These are phyloP conservation scores for Panulirus ornatus DNA, from an alignment of 1,140 invertebrate species.

Conservation along the genomic window DNA sequence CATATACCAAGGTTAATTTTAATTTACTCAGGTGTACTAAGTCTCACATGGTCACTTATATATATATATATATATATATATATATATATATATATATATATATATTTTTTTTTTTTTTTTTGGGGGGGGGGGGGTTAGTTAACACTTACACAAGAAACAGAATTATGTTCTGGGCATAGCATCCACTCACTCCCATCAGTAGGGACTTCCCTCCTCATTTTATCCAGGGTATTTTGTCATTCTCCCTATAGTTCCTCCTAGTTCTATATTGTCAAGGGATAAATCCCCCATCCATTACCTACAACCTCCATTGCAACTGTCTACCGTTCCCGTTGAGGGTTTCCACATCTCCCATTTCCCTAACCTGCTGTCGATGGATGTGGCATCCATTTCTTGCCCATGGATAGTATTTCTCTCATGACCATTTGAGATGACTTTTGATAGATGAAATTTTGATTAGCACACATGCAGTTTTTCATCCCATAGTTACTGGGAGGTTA, in stretches of 20 bases:
- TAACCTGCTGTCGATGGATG: not conserved
- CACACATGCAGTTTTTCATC: not conserved
- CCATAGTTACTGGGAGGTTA: conserved; percentile 1
- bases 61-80: too few relatives aligned
- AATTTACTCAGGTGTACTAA: too few relatives aligned
- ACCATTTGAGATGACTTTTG: not conserved
- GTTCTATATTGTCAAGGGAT: too few relatives aligned
- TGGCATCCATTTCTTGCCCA: not conserved
- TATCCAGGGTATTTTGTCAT: not conserved
- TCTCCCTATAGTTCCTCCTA: not conserved
- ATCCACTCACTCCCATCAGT: not conserved
- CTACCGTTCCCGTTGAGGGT: not conserved
- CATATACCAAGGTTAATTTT: too few relatives aligned
- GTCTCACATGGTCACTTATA: too few relatives aligned
- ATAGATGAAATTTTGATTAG: conserved; percentile 14
- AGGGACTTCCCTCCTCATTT: not conserved
- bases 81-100: too few relatives aligned
- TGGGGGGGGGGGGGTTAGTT: too few relatives aligned
- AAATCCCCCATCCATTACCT: too few relatives aligned
- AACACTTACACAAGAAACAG: too few relatives aligned
- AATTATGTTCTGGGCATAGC: not conserved
- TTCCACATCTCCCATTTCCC: not conserved
- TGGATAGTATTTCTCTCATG: not conserved
- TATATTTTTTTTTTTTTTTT: too few relatives aligned
- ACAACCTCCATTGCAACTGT: not conserved